Evolutionary conservation across 2,888 invertebrate species (phyloP).

Genomic region (Cryptophagus acutangulus): DNA sequence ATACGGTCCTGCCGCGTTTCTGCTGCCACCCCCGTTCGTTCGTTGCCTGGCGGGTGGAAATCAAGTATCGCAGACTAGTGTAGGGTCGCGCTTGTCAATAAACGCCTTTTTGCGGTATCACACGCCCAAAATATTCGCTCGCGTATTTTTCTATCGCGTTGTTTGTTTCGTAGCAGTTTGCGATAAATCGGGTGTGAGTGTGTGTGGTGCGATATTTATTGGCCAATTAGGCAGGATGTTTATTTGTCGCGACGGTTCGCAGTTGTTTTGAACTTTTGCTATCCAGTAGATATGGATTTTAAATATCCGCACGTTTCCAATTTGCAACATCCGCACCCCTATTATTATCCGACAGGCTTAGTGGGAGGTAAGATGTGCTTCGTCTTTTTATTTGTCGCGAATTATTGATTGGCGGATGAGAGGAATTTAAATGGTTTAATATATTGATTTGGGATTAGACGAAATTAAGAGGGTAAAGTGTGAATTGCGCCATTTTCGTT

Average conservation of each 20-base stretch:
- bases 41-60: slow-evolving; percentile 35
- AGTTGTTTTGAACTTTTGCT: not conserved
- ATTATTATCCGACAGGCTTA: slow-evolving; percentile 28
- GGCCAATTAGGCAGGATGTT: too few species aligned
- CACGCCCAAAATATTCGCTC: slow-evolving; percentile 27
- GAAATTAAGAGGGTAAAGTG: slow-evolving; percentile 2
- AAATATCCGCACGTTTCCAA: slow-evolving; percentile 30
- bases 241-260: too few species aligned
- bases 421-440: not conserved
- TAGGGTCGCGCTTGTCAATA: slow-evolving; percentile 46
- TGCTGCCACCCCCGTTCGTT: too few species aligned
- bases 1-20: slow-evolving; percentile 5
- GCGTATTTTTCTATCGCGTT: slow-evolving; percentile 10
- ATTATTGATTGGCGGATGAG: not conserved
- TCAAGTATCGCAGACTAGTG: slow-evolving; percentile 33
- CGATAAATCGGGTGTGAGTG: not conserved
- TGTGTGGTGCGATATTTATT: slow-evolving; percentile 7
- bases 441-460: not conserved
- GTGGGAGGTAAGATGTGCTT: slow-evolving; percentile 1
- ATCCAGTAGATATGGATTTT: slow-evolving; percentile 31
- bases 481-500: slow-evolving; percentile 1
- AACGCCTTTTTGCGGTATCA: slow-evolving; percentile 42
- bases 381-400: not conserved
- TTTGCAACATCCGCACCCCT: slow-evolving; percentile 33
- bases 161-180: not conserved